These are phyloP conservation scores for Polyergus mexicanus DNA, from an alignment of 1,140 invertebrate genomes.

Conservation along the genomic window DNA sequence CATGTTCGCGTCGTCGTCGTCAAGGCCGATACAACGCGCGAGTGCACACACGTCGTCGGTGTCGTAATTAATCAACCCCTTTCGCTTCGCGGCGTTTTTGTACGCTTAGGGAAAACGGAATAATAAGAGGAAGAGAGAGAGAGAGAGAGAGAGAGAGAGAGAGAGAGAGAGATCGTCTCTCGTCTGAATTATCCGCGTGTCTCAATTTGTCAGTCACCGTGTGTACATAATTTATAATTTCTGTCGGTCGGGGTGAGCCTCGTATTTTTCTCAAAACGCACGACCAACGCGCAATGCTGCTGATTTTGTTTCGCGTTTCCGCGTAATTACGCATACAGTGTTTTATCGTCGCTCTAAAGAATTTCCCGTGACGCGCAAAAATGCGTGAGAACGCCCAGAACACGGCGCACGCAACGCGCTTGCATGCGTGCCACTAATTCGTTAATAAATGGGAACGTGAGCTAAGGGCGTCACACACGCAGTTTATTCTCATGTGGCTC, in stretches of 20 bases:
- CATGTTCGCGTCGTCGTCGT: background rate
- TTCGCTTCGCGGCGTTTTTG: conserved; percentile 38
- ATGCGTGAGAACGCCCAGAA: background rate
- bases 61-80: conserved; percentile 61
- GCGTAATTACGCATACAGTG: conserved; percentile 14
- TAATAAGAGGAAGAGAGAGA: background rate
- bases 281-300: background rate
- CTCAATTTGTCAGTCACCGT: conserved; percentile 30
- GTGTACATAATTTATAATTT: conserved; percentile 43
- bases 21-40: conserved; percentile 20
- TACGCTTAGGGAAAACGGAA: background rate
- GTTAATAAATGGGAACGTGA: conserved; percentile 28
- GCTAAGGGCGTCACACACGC: conserved; percentile 25
- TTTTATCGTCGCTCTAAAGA: conserved; percentile 20
- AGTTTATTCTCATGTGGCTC: conserved; percentile 28
- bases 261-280: conserved; percentile 7
- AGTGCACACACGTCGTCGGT: conserved; percentile 25
- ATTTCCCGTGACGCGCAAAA: conserved; percentile 22
- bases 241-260: background rate
- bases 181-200: background rate
- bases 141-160: background rate
- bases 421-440: conserved; percentile 26
- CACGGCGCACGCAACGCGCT: background rate
- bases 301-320: background rate
- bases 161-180: background rate